Conservation (phyloP, 2,888 invertebrate genomes). For the Cryptus armator region DNA sequence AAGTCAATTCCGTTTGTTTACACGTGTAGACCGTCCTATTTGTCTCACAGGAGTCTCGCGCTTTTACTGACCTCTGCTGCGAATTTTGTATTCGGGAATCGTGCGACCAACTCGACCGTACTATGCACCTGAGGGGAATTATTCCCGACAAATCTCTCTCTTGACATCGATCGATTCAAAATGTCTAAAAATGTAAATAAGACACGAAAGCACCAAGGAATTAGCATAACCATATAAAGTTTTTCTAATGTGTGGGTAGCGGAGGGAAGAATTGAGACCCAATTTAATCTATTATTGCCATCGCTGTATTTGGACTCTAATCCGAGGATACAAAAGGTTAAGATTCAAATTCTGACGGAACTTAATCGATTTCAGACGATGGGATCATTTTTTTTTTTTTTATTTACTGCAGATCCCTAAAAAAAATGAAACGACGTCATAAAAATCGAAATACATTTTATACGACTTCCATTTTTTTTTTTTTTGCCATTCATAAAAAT, state of each 20-base stretch:
- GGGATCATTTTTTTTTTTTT: no score
- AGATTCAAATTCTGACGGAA: neutral
- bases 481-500: no score
- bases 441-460: neutral
- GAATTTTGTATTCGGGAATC: slow-evolving; percentile 42
- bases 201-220: neutral
- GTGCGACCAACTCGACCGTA: slow-evolving; percentile 34
- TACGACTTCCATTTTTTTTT: no score
- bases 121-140: slow-evolving; percentile 45
- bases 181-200: slow-evolving; percentile 1
- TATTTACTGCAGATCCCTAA: neutral
- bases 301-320: neutral
- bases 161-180: neutral
- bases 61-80: slow-evolving; percentile 34
- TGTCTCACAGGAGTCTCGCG: neutral
- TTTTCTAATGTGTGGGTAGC: no score
- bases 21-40: slow-evolving; percentile 5
- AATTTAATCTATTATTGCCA: no score
- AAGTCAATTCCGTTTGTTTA: slow-evolving; percentile 1
- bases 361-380: neutral
- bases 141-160: neutral
- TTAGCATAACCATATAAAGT: neutral
- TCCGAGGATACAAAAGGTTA: neutral
- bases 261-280: no score
- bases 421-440: neutral